phyloP scores from a whole-genome alignment of 2,797 vertebrate genomes.

The Arvicola amphibius region DNA sequence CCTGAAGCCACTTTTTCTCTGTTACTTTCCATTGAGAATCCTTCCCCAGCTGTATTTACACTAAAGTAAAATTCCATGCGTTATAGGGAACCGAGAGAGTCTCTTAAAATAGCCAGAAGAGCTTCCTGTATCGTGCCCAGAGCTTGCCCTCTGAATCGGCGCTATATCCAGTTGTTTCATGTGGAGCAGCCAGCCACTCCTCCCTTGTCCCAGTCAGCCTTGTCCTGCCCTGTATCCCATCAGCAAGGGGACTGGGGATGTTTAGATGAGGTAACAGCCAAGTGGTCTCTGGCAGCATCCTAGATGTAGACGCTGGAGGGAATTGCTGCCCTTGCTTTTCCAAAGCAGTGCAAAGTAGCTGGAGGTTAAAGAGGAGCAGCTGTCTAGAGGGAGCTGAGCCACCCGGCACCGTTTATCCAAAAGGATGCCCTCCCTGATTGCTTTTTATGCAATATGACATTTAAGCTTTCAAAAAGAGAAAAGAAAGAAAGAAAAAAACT shows the following conservation, averaged over 20 bases:
- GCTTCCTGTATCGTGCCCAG: background rate
- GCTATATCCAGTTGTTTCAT: too few species aligned
- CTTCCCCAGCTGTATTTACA: background rate
- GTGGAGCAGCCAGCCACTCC: too few species aligned
- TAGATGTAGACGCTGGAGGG: background rate
- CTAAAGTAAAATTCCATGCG: background rate
- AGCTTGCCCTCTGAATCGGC: background rate
- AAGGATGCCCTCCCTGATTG: background rate
- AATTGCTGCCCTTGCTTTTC: background rate
- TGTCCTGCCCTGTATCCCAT: background rate
- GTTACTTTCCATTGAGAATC: background rate
- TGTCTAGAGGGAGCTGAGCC: background rate
- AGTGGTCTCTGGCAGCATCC: background rate
- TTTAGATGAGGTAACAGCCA: conserved; percentile 22
- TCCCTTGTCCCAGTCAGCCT: background rate
- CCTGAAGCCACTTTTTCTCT: background rate
- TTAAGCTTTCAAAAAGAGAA: background rate
- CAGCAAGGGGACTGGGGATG: background rate
- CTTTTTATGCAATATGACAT: background rate
- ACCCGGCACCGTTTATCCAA: background rate
- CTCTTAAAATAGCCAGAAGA: background rate
- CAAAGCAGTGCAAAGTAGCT: background rate
- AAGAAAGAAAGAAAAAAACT: background rate
- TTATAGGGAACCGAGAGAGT: background rate
- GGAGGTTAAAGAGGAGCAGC: background rate